Evolutionary conservation across 2,113 vertebrate genomes (phyloP), one percentile per base, ranked within the genome.

Genomic region (Alouatta palliata): DNA sequence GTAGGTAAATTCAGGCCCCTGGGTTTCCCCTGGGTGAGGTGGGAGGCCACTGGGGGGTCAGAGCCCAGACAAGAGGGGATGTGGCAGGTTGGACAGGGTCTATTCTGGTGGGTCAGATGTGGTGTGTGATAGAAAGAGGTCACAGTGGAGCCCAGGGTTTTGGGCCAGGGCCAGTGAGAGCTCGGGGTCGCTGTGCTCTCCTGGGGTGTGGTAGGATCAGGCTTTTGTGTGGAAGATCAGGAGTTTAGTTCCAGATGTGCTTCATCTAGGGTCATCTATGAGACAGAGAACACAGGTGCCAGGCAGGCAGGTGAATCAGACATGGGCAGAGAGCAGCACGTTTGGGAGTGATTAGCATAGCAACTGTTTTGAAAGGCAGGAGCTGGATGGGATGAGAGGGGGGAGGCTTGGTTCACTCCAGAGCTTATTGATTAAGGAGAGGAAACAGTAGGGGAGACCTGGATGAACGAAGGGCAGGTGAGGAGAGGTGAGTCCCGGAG

Each of bases 51-150:
- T n/a, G 66, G 14, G 32, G 14, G 32, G 1, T 8, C 3, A 0
- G 12, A 35, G 12, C 66, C 32, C 0, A 0, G 66, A 68, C 14
- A 0, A 16, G 66, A 68, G 30, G 66, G 32, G 1, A 35, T 32
- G 32, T 68, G 30, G 32, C 30, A 68, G 66, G 32, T 19, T 16
- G 66, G 66, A n/a, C 66, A 17, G 30, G 14, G 6, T 68, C 32
- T n/a, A 1, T n/a, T 68, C 14, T 68, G 66, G n/a, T n/a, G 66
- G 32, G 7, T 19, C 32, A 68, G 32, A 68, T 19, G 66, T 17
- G 66, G 6, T 35, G 30, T 68, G 32, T 35, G 12, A 68, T 6
- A 35, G 66, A 68, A 35, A n/a, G 30, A 68, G 66, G 32, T 35
- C 66, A 35, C 30, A 8, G 14, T n/a, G 30, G 16, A 68, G 66